phyloP scores from a whole-genome alignment of 2,113 vertebrate genomes.

The Psilopsiagon aurifrons region DNA sequence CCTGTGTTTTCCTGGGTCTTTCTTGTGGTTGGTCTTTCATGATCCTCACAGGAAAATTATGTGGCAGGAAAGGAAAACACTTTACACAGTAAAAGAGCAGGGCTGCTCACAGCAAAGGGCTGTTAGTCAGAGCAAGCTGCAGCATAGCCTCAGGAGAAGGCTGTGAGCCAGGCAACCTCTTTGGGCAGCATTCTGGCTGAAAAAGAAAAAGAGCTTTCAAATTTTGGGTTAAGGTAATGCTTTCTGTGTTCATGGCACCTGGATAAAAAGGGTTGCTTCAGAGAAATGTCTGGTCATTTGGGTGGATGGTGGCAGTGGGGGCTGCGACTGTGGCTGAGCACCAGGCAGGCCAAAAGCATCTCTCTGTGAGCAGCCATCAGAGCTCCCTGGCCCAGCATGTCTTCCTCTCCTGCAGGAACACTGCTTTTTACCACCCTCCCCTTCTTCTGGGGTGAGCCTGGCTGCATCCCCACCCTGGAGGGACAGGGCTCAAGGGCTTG shows the following conservation, averaged over 20 bases:
- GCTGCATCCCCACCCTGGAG: not conserved
- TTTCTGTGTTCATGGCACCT: not conserved
- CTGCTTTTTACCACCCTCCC: not conserved
- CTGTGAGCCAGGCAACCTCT: not conserved
- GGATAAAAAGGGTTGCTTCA: not conserved
- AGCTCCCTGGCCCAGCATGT: not conserved
- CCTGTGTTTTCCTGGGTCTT: not conserved
- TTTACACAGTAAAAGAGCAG: not conserved
- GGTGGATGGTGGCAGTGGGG: not conserved
- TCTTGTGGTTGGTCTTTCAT: not conserved
- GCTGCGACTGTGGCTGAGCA: accelerated
- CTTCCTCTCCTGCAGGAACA: accelerated
- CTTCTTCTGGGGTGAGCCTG: not conserved
- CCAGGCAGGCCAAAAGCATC: not conserved
- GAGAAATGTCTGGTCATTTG: not conserved
- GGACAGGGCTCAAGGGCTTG: not conserved
- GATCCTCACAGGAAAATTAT: not conserved
- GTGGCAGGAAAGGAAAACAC: not conserved
- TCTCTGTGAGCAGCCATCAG: not conserved
- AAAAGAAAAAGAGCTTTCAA: not conserved
- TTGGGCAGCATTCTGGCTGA: not conserved
- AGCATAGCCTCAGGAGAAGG: not conserved
- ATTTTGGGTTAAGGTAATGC: not conserved
- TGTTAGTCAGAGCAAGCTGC: not conserved
- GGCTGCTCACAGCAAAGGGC: not conserved